phyloP scores from a whole-genome alignment of 2,888 invertebrate species.

The Lasioglossum pauxillum region DNA sequence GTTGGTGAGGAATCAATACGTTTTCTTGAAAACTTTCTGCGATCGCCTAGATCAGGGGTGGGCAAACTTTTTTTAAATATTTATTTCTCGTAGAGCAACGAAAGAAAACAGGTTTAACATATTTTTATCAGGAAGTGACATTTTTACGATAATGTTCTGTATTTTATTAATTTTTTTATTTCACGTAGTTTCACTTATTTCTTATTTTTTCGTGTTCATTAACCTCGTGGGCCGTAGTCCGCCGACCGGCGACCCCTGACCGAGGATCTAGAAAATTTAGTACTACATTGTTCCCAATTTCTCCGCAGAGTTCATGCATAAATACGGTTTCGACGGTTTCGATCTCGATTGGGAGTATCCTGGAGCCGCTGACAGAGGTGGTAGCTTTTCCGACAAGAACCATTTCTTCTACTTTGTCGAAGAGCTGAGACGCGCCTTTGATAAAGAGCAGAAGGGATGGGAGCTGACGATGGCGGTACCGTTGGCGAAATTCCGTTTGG shows the following conservation, averaged over 20 bases:
- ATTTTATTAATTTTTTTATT: no score
- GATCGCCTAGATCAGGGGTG: no score
- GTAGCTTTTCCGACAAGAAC: constrained; percentile 93
- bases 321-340: constrained; percentile 93
- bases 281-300: background rate
- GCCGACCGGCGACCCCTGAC: no score
- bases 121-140: no score
- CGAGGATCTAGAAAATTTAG: no score
- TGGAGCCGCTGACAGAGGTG: constrained; percentile 94
- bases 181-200: no score
- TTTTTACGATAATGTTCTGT: no score
- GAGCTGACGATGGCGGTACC: constrained; percentile 96
- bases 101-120: no score
- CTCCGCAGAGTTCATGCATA: constrained; percentile 88
- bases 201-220: no score
- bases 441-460: constrained; percentile 91
- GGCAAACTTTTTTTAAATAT: no score
- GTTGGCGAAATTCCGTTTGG: constrained; percentile 93
- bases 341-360: constrained; percentile 97
- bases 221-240: no score
- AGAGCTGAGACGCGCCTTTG: constrained; percentile 92
- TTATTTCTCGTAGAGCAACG: no score
- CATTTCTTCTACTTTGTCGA: constrained; percentile 93
- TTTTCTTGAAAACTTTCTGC: background rate
- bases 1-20: constrained; percentile 86